These are phyloP conservation scores for Lithophane semibrunnea DNA, from an alignment of 2,888 invertebrate genomes.

Conservation along the genomic window DNA sequence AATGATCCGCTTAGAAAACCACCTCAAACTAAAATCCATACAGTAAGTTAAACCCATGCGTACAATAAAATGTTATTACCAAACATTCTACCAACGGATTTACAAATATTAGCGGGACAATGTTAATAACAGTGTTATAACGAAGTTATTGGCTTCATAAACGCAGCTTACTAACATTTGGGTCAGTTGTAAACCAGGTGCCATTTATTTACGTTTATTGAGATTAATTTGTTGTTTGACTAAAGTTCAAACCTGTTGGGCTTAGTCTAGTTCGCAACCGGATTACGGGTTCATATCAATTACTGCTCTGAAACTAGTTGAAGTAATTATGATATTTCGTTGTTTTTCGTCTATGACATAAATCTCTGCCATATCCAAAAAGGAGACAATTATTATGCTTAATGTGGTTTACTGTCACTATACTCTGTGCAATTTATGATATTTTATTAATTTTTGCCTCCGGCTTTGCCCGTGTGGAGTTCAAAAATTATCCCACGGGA, in stretches of 20 bases:
- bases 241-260: constrained; percentile 55
- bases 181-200: constrained; percentile 52
- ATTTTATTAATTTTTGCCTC: no score
- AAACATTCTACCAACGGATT: constrained; percentile 18
- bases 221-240: constrained; percentile 61
- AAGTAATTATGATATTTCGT: neutral
- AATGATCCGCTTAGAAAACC: neutral
- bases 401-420: no score
- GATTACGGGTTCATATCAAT: constrained; percentile 55
- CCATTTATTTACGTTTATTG: constrained; percentile 50
- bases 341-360: neutral
- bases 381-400: neutral
- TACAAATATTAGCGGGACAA: constrained; percentile 42
- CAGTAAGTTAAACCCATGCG: neutral
- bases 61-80: constrained; percentile 9
- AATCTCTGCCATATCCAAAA: neutral
- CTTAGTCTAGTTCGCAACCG: constrained; percentile 32
- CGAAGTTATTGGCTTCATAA: constrained; percentile 47
- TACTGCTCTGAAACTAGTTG: constrained; percentile 8
- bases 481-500: no score
- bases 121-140: constrained; percentile 44
- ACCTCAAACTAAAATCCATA: neutral
- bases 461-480: no score
- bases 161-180: constrained; percentile 45
- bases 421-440: neutral